Percentiles rank a stretch among this genome's conserved stretches.
phyloP scores from a whole-genome alignment of 2,113 vertebrate genomes.

The Gobio gobio region DNA sequence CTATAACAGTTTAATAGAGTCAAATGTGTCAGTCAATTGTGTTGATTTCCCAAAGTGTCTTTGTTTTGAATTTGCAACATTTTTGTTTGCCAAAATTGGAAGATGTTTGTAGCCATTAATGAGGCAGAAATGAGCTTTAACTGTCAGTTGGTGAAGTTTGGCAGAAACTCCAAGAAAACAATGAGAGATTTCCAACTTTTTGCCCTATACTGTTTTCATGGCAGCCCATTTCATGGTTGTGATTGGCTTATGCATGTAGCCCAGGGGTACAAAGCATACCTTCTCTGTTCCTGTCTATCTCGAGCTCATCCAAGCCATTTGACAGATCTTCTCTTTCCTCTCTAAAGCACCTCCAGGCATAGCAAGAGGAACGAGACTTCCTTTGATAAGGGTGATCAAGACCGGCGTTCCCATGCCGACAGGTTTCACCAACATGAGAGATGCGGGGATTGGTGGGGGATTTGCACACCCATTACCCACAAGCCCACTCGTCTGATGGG shows the following conservation, averaged over 20 bases:
- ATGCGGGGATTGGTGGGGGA: neutral
- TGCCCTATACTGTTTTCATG: constrained; percentile 26
- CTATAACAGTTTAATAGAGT: neutral
- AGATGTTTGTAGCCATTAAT: neutral
- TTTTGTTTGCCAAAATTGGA: neutral
- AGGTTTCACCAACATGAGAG: constrained; percentile 55
- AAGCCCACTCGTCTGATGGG: constrained; percentile 48
- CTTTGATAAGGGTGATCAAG: constrained; percentile 63
- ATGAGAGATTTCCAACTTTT: constrained; percentile 4
- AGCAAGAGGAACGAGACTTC: constrained; percentile 47
- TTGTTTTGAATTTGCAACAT: neutral
- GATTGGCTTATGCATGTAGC: constrained; percentile 45
- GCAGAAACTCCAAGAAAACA: neutral
- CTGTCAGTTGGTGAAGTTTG: neutral
- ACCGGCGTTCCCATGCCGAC: constrained; percentile 56
- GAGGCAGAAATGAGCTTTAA: neutral
- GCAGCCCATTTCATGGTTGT: constrained; percentile 35
- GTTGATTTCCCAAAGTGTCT: neutral
- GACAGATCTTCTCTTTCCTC: constrained; percentile 57
- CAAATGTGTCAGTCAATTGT: neutral
- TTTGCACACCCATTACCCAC: constrained; percentile 44
- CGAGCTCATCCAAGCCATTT: constrained; percentile 45
- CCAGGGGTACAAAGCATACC: constrained; percentile 37
- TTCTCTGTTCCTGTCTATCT: constrained; percentile 46
- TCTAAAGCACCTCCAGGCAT: constrained; percentile 55